Evolutionary conservation across 2,113 vertebrate genomes (phyloP), one percentile per base, ranked within the genome.

Genomic region (Uria aalge): DNA sequence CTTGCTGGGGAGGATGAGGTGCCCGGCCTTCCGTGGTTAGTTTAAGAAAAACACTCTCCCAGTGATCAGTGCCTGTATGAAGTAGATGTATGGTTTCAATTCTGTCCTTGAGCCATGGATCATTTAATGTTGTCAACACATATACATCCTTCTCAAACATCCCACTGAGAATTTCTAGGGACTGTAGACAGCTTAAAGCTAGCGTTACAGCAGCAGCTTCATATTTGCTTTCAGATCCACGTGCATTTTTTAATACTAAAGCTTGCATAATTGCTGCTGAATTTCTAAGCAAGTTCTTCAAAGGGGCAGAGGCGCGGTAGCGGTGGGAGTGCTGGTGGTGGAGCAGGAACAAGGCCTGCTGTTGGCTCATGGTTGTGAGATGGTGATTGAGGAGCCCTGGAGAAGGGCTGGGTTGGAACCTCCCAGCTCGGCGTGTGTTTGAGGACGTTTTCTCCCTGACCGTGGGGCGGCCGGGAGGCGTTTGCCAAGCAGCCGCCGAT

Each of bases 231-330:
- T 95, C 95, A 90, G 91, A 94, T 77, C 78, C 68, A 84, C 15
- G 34, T 97, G 97, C 96, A 97, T 98, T 95, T 97, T 98, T 98
- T 94, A 97, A 97, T 96, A 95, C 95, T 95, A 92, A 94, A 96
- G 94, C 94, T 86, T 84, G 69, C 93, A 97, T 89, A 93, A 96
- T 97, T 97, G 73, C 91, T 82, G 92, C 85, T 89, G 95, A 94
- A 96, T 83, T 82, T 91, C 90, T 88, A 94, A 98, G 93, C 76
- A 85, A 95, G 80, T 95, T 66, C 93, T 88, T 92, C 83, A 89
- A 77, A 97, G 80, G 69, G 91, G 45, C 90, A 75, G 85, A 69
- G 73, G 71, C 63, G 21, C 29, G 9, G 14, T 8, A 92, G 77
- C 48, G 38, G 66, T 15, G 50, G 72, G 74, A 92, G 41, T 6